Evolutionary conservation across 2,888 invertebrate genomes (phyloP).

Genomic region (Mythimna impura): DNA sequence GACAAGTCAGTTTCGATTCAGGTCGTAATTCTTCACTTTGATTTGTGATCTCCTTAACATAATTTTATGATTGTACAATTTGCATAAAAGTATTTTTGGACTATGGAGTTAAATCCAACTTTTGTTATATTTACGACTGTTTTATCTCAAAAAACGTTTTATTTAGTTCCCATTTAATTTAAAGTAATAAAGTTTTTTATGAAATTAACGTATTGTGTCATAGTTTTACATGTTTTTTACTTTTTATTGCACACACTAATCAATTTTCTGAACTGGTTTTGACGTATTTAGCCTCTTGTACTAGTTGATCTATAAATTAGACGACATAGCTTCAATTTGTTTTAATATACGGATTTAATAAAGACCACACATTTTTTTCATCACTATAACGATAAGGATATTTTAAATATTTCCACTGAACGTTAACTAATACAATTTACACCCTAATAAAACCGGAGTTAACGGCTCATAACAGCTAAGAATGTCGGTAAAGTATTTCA

Average conservation of each 20-base stretch:
- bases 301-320: conserved; percentile 16
- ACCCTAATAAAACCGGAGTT: conserved; percentile 16
- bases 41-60: conserved; percentile 64
- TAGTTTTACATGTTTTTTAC: conserved; percentile 29
- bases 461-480: conserved; percentile 13
- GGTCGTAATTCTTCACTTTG: conserved; percentile 52
- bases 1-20: conserved; percentile 39
- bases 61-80: conserved; percentile 64
- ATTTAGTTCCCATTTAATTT: conserved; percentile 40
- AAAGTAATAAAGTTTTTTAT: conserved; percentile 49
- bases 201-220: conserved; percentile 43
- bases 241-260: conserved; percentile 51
- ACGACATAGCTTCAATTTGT: conserved; percentile 13
- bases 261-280: conserved; percentile 51
- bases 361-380: conserved; percentile 9
- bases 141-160: conserved; percentile 45
- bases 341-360: conserved; percentile 11
- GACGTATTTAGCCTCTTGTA: conserved; percentile 17
- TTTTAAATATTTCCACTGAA: not conserved
- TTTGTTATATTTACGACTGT: conserved; percentile 49
- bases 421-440: not conserved
- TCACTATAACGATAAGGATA: conserved; percentile 10
- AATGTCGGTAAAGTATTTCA: conserved; percentile 36
- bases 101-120: conserved; percentile 26
- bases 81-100: conserved; percentile 61